Base-by-base conservation (phyloP, 2,888 invertebrate genomes). In the Drosophila recens region DNA sequence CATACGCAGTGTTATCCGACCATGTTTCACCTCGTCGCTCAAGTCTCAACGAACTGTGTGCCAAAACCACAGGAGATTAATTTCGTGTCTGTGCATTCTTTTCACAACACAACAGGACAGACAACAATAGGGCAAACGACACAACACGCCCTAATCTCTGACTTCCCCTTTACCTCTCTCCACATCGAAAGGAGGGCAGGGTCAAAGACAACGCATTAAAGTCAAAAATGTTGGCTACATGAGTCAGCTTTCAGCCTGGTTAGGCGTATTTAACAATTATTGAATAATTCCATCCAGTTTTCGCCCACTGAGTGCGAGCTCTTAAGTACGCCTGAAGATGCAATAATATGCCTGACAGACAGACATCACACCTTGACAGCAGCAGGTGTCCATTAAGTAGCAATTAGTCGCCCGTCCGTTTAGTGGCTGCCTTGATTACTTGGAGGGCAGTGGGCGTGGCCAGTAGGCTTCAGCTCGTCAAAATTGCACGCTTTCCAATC, bases 81-180 rank as follows among this genome's bases (percentile, higher is more conserved):
- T 85, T 89, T 79, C 77, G 79, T 84, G 84, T 79, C 87, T 89
- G 87, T 63, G 67, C 72, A 76, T 75, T 89, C 79, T 73, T 80
- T 80, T 75, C 57, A 73, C 66, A 75, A 69, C 65, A 54, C 42
- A 49, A 57, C 52, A 30, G 45, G 20, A 20, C 66, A 63, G 69
- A 68, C 56, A 76, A 68, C 84, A 75, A 51, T 65, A 33, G 42
- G 51, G 54, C 40, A 36, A 42, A 45, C 33, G 64, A 33, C 45
- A 66, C 52, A 62, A 63, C 79, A 72, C 73, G 67, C 82, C 82
- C 67, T 58, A 69, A 67, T 45, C 67, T 51, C 10, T 9, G 6
- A 13, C 13, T 10, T 9, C 36, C 45, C 45, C 23, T 15, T 6
- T 10, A 10, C 15, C 5, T 6, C 0, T 38, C 4, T 5, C 20